Base-by-base conservation (phyloP, 2,888 invertebrate species). In the Nephrotoma appendiculata region DNA sequence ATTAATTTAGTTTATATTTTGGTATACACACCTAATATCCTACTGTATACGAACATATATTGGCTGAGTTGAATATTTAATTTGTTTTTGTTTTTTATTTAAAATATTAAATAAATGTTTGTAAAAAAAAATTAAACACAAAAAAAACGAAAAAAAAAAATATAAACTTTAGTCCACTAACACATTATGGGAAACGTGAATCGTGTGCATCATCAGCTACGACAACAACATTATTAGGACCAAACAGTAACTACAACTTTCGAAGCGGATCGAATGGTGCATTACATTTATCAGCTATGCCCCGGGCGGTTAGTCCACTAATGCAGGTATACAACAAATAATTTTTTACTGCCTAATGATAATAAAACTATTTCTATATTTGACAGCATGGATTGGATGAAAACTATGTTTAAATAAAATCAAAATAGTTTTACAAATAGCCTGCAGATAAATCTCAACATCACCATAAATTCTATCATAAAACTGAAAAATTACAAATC, bases 151-250 rank as follows among this genome's bases (percentile, higher is more conserved):
- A 7, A n/a, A 84, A 84, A 84, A 83, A 84, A 41, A 84, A 84
- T 84, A 84, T 43, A 84, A 84, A 93, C 95, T 95, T 94, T 93
- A 94, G 94, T 90, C 96, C 96, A 89, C 94, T 95, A 87, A 94
- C 95, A 89, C 90, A 91, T 88, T 94, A 94, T 90, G 93, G 94
- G 89, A 96, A 96, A 91, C 93, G 96, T 87, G 96, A 96, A 91
- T 96, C 96, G 5, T 95, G 95, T 88, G 94, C 95, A 15, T 96
- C 96, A 87, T 96, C 96, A 91, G 94, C 95, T 87, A 96, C 96
- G 57, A 96, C 96, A 87, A 96, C 96, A 12, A 96, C 96, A 5
- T 92, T 95, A 88, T 93, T 96, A 88, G 93, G 93, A 41, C 91
- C 91, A 83, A 90, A 90, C 88, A 86, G 86, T 48, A 86, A 11